Evolutionary conservation across 2,113 vertebrate species (phyloP).

Genomic region (Antigone vipio): DNA sequence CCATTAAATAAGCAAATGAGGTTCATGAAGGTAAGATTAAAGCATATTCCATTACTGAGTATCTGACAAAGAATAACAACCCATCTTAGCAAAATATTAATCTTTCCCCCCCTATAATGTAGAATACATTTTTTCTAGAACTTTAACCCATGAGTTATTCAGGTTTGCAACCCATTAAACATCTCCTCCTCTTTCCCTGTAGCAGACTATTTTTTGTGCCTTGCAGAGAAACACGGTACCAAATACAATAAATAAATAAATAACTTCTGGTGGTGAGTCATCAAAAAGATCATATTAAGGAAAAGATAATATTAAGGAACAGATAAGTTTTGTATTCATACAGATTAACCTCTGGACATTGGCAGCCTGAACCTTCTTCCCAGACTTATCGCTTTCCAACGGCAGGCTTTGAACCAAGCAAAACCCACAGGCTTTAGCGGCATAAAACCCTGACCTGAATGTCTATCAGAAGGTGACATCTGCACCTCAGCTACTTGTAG

Average conservation of each 20-base stretch:
- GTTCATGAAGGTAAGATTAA: not conserved
- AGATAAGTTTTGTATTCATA: not conserved
- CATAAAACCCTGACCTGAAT: not conserved
- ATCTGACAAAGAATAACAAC: not conserved
- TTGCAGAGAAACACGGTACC: not conserved
- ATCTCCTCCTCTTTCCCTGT: not conserved
- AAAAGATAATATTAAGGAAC: not conserved
- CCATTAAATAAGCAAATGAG: not conserved
- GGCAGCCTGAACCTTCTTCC: not conserved
- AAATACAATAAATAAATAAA: not conserved
- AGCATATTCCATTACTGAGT: not conserved
- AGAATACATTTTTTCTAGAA: not conserved
- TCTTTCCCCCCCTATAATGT: not conserved
- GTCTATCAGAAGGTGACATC: not conserved
- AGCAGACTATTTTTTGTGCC: not conserved
- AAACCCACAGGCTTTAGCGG: not conserved
- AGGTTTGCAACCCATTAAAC: not conserved
- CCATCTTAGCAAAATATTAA: not conserved
- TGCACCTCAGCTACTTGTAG: not conserved
- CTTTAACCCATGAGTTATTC: not conserved
- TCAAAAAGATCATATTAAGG: not conserved
- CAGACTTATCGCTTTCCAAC: rapidly evolving
- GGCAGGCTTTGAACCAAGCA: not conserved
- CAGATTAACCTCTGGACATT: not conserved
- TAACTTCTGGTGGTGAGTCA: not conserved